These are phyloP conservation scores for Unio pictorum DNA, from an alignment of 2,888 invertebrate species.

Conservation along the genomic window DNA sequence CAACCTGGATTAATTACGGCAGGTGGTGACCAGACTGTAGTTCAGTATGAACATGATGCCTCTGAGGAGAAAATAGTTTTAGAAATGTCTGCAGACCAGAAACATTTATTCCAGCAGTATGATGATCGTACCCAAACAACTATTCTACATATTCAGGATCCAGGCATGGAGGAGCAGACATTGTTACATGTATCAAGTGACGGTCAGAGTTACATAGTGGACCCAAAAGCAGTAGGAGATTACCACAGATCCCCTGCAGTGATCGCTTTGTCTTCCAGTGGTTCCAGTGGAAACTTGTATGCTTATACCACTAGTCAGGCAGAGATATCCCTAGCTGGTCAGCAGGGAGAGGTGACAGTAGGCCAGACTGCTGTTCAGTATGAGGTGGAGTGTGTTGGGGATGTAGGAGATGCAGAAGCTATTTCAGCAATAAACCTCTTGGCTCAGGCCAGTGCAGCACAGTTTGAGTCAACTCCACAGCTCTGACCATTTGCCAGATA, in stretches of 20 bases:
- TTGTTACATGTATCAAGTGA: no score
- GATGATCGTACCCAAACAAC: no score
- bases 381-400: constrained; percentile 40
- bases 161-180: constrained; percentile 7
- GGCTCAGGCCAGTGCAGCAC: constrained; percentile 37
- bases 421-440: constrained; percentile 35
- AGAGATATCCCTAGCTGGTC: constrained; percentile 23
- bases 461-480: constrained; percentile 17
- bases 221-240: no score
- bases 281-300: constrained; percentile 25
- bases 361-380: constrained; percentile 39
- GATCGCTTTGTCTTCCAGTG: constrained; percentile 12
- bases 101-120: no score
- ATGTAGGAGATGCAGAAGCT: constrained; percentile 35
- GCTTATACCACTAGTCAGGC: constrained; percentile 23
- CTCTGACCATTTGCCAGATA: no score
- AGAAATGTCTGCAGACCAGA: no score
- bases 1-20: no score
- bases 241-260: no score
- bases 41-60: no score
- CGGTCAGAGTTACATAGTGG: no score
- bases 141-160: constrained; percentile 25
- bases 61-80: no score
- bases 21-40: no score
- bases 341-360: constrained; percentile 28